These are phyloP conservation scores for Microctonus hyperodae DNA, from an alignment of 2,888 invertebrate species.

Conservation along the genomic window DNA sequence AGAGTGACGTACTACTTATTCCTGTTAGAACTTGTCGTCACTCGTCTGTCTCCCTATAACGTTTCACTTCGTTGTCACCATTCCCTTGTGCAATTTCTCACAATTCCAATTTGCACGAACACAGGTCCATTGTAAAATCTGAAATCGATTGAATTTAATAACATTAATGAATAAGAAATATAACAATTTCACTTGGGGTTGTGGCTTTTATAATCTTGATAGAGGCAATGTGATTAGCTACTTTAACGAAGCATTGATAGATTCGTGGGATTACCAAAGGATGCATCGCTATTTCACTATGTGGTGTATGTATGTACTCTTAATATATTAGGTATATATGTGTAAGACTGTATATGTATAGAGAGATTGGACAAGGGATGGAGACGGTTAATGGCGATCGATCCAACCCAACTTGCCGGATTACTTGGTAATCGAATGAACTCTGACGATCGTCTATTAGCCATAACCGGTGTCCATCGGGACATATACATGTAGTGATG, in stretches of 20 bases:
- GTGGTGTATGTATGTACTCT: not conserved
- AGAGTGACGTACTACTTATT: slow-evolving; percentile 18
- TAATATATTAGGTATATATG: not conserved
- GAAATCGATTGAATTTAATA: not conserved
- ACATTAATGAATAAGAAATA: not conserved
- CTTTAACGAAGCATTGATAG: slow-evolving; percentile 13
- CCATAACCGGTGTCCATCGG: slow-evolving; percentile 50
- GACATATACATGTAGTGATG: not conserved
- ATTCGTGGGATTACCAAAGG: slow-evolving; percentile 1
- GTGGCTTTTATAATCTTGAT: not conserved
- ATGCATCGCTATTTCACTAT: not conserved
- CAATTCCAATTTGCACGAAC: not conserved
- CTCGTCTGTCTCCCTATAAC: slow-evolving; percentile 15
- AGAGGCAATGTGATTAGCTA: not conserved
- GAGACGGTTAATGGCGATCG: slow-evolving; percentile 49
- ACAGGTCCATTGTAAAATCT: not conserved
- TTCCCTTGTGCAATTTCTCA: not conserved
- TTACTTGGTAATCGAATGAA: slow-evolving; percentile 58
- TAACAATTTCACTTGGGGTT: not conserved
- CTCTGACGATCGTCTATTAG: slow-evolving; percentile 57
- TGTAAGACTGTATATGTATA: not conserved
- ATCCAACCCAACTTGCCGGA: slow-evolving; percentile 51
- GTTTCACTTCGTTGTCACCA: slow-evolving; percentile 8
- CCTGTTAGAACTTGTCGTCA: slow-evolving; percentile 21
- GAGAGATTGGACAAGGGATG: slow-evolving; percentile 12